A percentile compares a stretch with the other conserved stretches of the same genome.
These are phyloP conservation scores for Drosophila ficusphila DNA, from an alignment of 1,140 invertebrate genomes.

Conservation along the genomic window DNA sequence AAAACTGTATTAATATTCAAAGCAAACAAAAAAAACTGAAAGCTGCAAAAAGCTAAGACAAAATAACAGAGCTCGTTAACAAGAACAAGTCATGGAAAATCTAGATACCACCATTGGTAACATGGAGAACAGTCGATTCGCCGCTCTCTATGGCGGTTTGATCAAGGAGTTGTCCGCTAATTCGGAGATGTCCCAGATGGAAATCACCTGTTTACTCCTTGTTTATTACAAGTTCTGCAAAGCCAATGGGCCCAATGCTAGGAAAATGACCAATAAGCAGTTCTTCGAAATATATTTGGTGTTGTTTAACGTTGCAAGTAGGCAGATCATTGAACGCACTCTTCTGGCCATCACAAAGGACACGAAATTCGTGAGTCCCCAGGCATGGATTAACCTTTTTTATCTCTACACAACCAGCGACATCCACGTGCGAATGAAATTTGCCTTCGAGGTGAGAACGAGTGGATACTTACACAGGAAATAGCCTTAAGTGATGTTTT, in stretches of 20 bases:
- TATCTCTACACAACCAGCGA: slow-evolving; percentile 32
- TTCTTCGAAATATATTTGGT: slow-evolving; percentile 38
- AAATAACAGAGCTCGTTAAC: neutral
- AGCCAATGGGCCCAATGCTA: slow-evolving; percentile 19
- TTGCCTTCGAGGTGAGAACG: slow-evolving; percentile 30
- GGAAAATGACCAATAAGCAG: slow-evolving; percentile 36
- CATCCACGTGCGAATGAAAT: slow-evolving; percentile 32
- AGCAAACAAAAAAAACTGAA: neutral
- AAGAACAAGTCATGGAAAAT: slow-evolving; percentile 19
- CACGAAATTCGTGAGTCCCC: slow-evolving; percentile 20
- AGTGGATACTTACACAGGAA: neutral
- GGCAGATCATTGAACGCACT: slow-evolving; percentile 33
- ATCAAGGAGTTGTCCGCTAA: slow-evolving; percentile 6
- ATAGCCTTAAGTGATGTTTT: neutral
- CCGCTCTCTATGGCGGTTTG: slow-evolving; percentile 12
- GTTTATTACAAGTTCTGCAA: slow-evolving; percentile 52
- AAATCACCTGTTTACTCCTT: slow-evolving; percentile 34
- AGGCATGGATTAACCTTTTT: slow-evolving; percentile 34
- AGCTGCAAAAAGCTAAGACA: neutral
- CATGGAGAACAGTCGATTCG: slow-evolving; percentile 41
- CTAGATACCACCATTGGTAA: slow-evolving; percentile 28
- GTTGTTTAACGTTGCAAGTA: slow-evolving; percentile 33
- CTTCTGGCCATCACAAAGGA: slow-evolving; percentile 29
- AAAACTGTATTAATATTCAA: no score
- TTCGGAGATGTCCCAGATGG: slow-evolving; percentile 17